phyloP scores from a whole-genome alignment of 35 echinoderm and acorn worm species.

The Heliocidaris tuberculata region DNA sequence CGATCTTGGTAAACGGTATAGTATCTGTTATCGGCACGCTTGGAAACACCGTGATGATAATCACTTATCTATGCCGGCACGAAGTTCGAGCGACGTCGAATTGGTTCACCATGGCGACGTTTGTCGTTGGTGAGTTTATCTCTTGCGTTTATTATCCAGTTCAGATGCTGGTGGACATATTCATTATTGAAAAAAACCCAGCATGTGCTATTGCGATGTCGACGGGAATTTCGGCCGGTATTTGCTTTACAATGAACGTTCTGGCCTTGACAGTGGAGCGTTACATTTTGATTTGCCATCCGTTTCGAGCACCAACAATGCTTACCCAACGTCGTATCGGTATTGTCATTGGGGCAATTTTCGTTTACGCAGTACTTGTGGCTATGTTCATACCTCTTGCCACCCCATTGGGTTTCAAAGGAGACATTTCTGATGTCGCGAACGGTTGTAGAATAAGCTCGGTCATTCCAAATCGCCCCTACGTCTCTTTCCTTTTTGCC shows the following conservation, averaged over 20 bases:
- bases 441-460: not conserved
- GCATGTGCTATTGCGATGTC: not conserved
- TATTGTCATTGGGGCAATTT: not conserved
- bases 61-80: not conserved
- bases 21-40: not conserved
- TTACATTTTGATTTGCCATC: constrained; percentile 1
- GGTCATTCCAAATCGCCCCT: not conserved
- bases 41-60: not conserved
- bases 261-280: not conserved
- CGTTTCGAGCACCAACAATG: not conserved
- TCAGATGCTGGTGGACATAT: not conserved
- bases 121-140: not conserved
- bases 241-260: not conserved
- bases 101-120: not conserved
- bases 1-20: not conserved
- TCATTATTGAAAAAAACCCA: not conserved
- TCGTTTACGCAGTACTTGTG: not conserved
- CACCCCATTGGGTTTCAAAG: not conserved
- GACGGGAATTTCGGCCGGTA: not conserved
- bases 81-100: not conserved
- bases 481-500: constrained; percentile 39
- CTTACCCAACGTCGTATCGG: not conserved
- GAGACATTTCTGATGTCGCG: not conserved
- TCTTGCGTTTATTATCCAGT: not conserved
- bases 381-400: not conserved